Evolutionary conservation across 2,888 invertebrate genomes (phyloP).

Genomic region (Synanthedon myopaeformis): DNA sequence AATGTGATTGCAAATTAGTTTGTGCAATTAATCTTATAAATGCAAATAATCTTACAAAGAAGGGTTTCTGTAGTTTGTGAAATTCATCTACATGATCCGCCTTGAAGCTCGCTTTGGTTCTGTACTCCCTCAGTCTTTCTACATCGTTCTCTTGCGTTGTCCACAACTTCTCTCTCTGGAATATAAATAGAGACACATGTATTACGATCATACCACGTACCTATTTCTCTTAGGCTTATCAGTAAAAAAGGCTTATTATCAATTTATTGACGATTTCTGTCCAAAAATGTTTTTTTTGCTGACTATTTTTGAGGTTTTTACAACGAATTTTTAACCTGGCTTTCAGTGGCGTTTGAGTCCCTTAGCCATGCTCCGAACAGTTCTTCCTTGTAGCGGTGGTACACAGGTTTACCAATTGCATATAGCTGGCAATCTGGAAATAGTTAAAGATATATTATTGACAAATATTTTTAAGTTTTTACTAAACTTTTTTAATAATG

Average conservation of each 20-base stretch:
- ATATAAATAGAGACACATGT: constrained; percentile 4
- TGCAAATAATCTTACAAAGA: constrained; percentile 39
- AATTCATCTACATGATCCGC: constrained; percentile 64
- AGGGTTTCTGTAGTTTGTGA: constrained; percentile 59
- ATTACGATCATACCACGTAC: neutral
- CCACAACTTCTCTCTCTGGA: constrained; percentile 80
- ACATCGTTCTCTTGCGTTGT: constrained; percentile 83
- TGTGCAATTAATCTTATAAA: no score
- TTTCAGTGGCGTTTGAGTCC: constrained; percentile 73
- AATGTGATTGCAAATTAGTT: no score
- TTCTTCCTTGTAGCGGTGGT: constrained; percentile 82
- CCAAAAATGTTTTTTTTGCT: no score
- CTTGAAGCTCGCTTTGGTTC: constrained; percentile 77
- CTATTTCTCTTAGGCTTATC: no score
- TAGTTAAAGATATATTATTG: neutral
- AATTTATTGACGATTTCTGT: no score
- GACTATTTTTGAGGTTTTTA: no score
- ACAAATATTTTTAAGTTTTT: no score
- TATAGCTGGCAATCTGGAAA: constrained; percentile 85
- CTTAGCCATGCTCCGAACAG: constrained; percentile 88
- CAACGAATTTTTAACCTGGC: constrained; percentile 27
- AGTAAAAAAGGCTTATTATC: no score
- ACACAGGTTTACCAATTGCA: constrained; percentile 94
- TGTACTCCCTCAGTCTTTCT: constrained; percentile 80
- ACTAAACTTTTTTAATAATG: neutral